phyloP scores from a whole-genome alignment of 2,888 invertebrate species.

The Barypeithes pellucidus region DNA sequence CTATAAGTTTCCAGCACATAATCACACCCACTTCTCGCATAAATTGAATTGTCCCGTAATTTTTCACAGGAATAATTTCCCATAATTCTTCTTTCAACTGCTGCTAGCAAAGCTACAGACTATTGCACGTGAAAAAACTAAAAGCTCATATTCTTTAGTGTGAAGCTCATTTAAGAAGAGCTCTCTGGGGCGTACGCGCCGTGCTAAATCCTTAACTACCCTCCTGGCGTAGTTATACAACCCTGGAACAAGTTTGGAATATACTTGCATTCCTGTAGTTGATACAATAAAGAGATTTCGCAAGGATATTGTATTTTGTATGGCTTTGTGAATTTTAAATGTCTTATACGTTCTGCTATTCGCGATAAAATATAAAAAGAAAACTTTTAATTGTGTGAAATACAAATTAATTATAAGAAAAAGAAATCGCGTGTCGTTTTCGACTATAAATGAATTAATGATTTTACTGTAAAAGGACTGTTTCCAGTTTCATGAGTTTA shows the following conservation, averaged over 20 bases:
- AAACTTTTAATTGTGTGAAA: no score
- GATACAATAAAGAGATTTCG: conserved; percentile 48
- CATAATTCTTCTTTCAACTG: conserved; percentile 34
- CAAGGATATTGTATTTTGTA: background rate
- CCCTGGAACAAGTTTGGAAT: conserved; percentile 48
- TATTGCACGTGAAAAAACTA: conserved; percentile 37
- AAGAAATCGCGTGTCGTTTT: no score
- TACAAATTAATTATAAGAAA: no score
- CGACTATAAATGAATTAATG: no score
- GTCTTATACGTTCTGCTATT: background rate
- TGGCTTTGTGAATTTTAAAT: background rate
- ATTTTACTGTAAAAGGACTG: no score
- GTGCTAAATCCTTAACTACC: conserved; percentile 52
- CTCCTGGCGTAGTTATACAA: conserved; percentile 46
- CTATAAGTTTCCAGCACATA: conserved; percentile 16
- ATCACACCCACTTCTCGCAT: conserved; percentile 16
- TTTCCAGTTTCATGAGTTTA: no score
- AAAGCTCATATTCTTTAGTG: conserved; percentile 46
- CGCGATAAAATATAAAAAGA: no score
- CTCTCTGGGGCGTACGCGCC: conserved; percentile 45
- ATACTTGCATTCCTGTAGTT: conserved; percentile 48
- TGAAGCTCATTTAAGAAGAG: conserved; percentile 34
- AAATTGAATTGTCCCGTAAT: conserved; percentile 21
- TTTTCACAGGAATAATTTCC: conserved; percentile 36
- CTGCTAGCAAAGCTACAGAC: background rate